Base-by-base conservation (phyloP, 2,888 invertebrate species). In the Selenia dentaria region DNA sequence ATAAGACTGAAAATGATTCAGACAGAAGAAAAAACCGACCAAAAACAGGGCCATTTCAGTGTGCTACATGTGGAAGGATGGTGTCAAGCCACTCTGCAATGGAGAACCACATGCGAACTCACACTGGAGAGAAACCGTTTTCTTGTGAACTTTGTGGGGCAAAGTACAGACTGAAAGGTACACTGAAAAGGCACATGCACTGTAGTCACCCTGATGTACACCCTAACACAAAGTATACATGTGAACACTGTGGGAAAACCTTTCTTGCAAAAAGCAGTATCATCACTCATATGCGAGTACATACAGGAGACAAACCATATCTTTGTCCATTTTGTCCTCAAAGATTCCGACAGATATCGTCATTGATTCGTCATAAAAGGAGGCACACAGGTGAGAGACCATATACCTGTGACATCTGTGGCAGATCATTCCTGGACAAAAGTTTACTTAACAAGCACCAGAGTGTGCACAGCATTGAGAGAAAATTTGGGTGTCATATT, bases 401-500 rank as follows among this genome's bases (percentile, higher is more conserved):
- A 1, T 88, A 64, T 44, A 34, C 78, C 0, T 91, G 91, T 46
- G 58, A 70, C 0, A 70, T 74, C 1, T 91, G 91, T 55, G 71
- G 69, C 1, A 87, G 83, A 51, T 70, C 68, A 10, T 91, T 91
- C 61, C 66, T 67, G 8, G 84, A 86, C 20, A 77, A 67, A 36
- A 70, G 74, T 11, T 67, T 82, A 4, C 71, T 90, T 1, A 74
- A 64, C 4, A 83, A 80, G 38, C 91, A 91, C 51, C 72, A 75
- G 29, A 59, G 61, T 1, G 89, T 87, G 0, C 91, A 91, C 59
- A 82, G 74, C 2, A 77, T 92, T 20, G 92, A 92, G 55, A 92
- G 83, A 52, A 91, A 92, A 2, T 92, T 86, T 63, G 78, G 79
- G 0, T 93, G 93, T 53, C 89, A 89, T 35, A 64, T 92, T 13